A percentile compares a stretch with the other conserved stretches of the same genome.
These are phyloP conservation scores for Ictalurus furcatus DNA, from an alignment of 2,113 vertebrate genomes.

Conservation along the genomic window DNA sequence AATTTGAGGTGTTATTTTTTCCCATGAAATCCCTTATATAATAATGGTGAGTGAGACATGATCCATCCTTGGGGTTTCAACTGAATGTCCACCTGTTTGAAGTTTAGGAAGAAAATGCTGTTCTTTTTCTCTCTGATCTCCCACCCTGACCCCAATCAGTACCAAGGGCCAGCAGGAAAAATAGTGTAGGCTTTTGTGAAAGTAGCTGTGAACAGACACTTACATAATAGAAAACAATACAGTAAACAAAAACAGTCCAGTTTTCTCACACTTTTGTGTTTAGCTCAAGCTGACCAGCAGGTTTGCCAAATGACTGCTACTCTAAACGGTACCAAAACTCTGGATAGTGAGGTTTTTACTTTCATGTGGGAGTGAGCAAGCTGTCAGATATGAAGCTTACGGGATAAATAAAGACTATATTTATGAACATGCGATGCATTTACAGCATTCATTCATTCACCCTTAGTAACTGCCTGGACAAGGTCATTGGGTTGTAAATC, in stretches of 20 bases:
- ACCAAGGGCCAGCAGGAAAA: not conserved
- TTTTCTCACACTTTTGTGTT: not conserved
- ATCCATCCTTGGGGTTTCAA: conserved; percentile 50
- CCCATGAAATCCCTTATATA: conserved; percentile 46
- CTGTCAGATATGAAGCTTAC: conserved; percentile 10
- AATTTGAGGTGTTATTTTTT: conserved; percentile 54
- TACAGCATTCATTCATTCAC: not conserved
- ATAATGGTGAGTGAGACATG: conserved; percentile 24
- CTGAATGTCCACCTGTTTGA: conserved; percentile 50
- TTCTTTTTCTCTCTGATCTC: conserved; percentile 6
- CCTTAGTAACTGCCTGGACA: not conserved
- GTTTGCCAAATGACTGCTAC: not conserved
- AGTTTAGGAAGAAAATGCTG: conserved; percentile 29
- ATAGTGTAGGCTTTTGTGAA: conserved; percentile 1
- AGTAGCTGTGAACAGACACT: not conserved
- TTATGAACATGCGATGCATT: not conserved
- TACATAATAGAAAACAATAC: conserved; percentile 10
- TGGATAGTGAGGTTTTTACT: not conserved
- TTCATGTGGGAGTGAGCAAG: not conserved
- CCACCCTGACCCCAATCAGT: not conserved
- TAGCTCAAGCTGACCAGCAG: not conserved
- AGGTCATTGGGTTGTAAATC: not conserved
- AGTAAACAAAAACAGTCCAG: not conserved
- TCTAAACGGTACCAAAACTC: not conserved
- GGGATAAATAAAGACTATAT: not conserved